Base-by-base conservation (phyloP, 2,888 invertebrate genomes). In the Oligia fasciuncula region DNA sequence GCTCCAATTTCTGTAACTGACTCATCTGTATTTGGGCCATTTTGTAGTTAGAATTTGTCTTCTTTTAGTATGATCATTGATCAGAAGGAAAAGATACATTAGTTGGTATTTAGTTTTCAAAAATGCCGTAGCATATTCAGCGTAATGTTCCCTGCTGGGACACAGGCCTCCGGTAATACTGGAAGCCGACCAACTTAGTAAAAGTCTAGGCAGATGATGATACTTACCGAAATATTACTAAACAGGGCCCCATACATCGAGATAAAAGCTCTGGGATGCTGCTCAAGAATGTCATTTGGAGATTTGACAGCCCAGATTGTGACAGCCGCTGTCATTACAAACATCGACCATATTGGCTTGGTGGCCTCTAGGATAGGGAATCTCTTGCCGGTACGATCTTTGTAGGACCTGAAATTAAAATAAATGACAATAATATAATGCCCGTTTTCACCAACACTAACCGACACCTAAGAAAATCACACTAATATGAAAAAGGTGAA, bases 211-310 rank as follows among this genome's bases (percentile, higher is more conserved):
- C 14, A 62, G 2, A 62, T 62, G 35, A 40, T 11, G 35, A 4
- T 40, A 51, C 98, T 98, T 96, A 99, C 99, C 90, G 99, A 98
- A 92, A 99, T 99, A 97, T 99, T 99, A 81, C 99, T 99, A 94
- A 99, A 99, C 79, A 99, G 97, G 13, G 99, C 99, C 84, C 99
- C 99, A 87, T 98, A 98, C 85, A 99, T 97, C 90, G 99, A 97
- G 93, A 98, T 98, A 92, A 99, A 98, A n/a, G 98, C 97, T 91
- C 99, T 97, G 0, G 99, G 99, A 92, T 99, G 98, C 81, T 96
- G 95, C 67, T 98, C 97, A 49, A 99, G 95, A 78, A 99, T 97
- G 91, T 98, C 95, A 85, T 97, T 98, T 0, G 98, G 98, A 0
- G 99, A 99, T 76, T 95, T 97, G 19, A 97, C 23, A 95, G 91